Evolutionary conservation across 2,888 invertebrate genomes (phyloP).

Genomic region (Drosophila algonquin): DNA sequence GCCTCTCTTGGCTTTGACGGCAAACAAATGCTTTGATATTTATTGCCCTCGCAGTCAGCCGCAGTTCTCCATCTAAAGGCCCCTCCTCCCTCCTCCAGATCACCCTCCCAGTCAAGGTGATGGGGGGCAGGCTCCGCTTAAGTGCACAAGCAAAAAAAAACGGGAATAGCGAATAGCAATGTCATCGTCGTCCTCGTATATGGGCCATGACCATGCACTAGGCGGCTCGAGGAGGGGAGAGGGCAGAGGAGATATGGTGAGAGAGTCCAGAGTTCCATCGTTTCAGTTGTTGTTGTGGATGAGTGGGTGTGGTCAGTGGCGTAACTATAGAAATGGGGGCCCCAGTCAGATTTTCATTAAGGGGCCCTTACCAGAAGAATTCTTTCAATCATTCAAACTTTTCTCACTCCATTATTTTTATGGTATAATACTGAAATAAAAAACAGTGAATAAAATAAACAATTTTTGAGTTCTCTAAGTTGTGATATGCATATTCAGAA

Average conservation of each 20-base stretch:
- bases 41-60: conserved; percentile 59
- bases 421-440: too few relatives aligned
- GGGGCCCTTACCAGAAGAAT: too few relatives aligned
- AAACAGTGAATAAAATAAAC: too few relatives aligned
- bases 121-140: background rate
- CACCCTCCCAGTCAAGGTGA: background rate
- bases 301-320: conserved; percentile 42
- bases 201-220: conserved; percentile 19
- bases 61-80: conserved; percentile 39
- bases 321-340: too few relatives aligned
- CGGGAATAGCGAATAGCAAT: conserved; percentile 44
- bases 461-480: too few relatives aligned
- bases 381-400: too few relatives aligned
- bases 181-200: conserved; percentile 38
- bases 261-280: background rate
- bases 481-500: too few relatives aligned
- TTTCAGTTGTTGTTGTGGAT: conserved; percentile 6
- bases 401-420: too few relatives aligned
- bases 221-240: background rate
- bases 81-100: background rate
- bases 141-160: conserved; percentile 36
- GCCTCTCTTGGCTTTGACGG: conserved; percentile 65
- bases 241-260: too few relatives aligned
- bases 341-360: too few relatives aligned
- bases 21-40: conserved; percentile 77